Evolutionary conservation across 2,888 invertebrate genomes (phyloP).

Genomic region (Seladonia tumulorum): DNA sequence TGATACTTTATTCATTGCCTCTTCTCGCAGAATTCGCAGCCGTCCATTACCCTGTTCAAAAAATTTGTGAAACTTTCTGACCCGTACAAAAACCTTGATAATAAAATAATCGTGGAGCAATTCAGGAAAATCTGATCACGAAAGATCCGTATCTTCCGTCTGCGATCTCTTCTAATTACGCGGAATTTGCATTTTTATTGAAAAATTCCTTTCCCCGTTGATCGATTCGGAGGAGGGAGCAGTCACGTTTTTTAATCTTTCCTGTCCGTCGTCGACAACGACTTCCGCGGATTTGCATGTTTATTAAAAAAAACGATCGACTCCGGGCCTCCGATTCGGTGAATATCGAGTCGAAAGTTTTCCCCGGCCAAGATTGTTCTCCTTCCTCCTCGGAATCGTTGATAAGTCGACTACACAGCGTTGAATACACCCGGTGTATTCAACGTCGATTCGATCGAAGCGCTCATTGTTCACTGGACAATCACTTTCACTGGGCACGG

Average conservation of each 20-base stretch:
- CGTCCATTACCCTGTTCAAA: conserved; percentile 63
- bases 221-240: conserved; percentile 22
- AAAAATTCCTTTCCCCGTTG: conserved; percentile 53
- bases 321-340: conserved; percentile 36
- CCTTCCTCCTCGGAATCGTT: not conserved
- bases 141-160: conserved; percentile 29
- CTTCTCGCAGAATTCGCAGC: conserved; percentile 35
- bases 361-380: not conserved
- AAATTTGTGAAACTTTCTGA: conserved; percentile 16
- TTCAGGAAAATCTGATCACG: not conserved
- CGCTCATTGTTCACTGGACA: not conserved
- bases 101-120: conserved; percentile 11
- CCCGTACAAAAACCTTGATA: not conserved
- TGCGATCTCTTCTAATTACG: conserved; percentile 52
- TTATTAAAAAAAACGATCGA: conserved; percentile 60
- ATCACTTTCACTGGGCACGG: conserved; percentile 6
- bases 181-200: conserved; percentile 61
- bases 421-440: not conserved
- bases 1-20: conserved; percentile 74
- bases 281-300: conserved; percentile 60
- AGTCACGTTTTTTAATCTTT: conserved; percentile 60
- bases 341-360: conserved; percentile 42
- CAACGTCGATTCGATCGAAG: not conserved
- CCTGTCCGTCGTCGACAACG: conserved; percentile 32
- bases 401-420: not conserved